Conservation (phyloP, 2,797 vertebrate genomes). For the Sebastes vulpes region DNA sequence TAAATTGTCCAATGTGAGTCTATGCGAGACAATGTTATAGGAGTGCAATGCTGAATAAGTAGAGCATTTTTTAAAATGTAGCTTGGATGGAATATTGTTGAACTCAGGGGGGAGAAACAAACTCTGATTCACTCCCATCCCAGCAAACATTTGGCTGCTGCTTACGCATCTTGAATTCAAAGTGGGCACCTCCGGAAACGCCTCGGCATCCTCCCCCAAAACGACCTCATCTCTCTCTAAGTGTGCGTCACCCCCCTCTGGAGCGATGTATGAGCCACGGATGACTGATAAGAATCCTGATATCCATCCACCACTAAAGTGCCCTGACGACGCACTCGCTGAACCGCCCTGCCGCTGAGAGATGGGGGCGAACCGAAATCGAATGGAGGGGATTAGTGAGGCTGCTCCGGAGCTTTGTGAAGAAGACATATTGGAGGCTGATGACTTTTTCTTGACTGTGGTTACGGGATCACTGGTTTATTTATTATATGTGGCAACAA, state of each 20-base stretch:
- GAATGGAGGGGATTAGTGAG: constrained; percentile 62
- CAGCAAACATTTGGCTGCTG: constrained; percentile 32
- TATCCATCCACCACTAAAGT: constrained; percentile 48
- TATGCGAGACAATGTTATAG: background rate
- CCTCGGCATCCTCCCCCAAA: background rate
- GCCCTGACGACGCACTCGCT: constrained; percentile 22
- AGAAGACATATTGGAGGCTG: constrained; percentile 57
- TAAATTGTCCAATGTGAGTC: background rate
- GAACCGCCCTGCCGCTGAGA: constrained; percentile 33
- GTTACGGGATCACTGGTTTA: constrained; percentile 36
- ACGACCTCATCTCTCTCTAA: constrained; percentile 16
- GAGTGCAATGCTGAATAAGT: background rate
- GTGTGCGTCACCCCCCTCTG: constrained; percentile 7
- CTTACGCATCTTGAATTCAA: constrained; percentile 45
- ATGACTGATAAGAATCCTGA: constrained; percentile 57
- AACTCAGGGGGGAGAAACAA: background rate
- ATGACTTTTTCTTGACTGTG: constrained; percentile 53
- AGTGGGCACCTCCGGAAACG: constrained; percentile 35
- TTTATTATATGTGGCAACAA: constrained; percentile 44
- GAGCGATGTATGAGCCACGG: constrained; percentile 9
- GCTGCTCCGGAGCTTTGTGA: constrained; percentile 36
- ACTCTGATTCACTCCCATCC: constrained; percentile 9
- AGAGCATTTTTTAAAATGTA: background rate
- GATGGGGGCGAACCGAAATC: constrained; percentile 22
- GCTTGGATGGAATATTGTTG: background rate